Evolutionary conservation across 2,797 vertebrate species (phyloP).

Genomic region (Tauraco hartlaubi): DNA sequence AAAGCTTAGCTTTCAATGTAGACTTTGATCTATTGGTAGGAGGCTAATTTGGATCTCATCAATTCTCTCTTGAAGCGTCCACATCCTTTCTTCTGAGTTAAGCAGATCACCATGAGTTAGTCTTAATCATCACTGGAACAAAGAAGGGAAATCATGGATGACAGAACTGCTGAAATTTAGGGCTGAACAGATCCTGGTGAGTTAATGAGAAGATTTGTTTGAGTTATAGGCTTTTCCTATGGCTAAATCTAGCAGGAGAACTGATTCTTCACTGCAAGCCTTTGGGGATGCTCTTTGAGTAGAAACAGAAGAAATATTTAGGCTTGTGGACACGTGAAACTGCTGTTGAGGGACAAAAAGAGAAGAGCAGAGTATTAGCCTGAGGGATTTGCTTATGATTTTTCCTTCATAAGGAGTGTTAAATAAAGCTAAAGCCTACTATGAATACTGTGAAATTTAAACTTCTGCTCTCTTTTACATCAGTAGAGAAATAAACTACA

Average conservation of each 20-base stretch:
- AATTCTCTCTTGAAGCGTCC: background rate
- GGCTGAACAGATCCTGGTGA: background rate
- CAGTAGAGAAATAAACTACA: background rate
- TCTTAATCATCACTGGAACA: background rate
- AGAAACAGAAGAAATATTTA: background rate
- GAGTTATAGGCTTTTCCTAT: background rate
- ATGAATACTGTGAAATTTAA: background rate
- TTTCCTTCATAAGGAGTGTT: background rate
- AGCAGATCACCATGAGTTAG: background rate
- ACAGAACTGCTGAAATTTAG: background rate
- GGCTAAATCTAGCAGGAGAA: background rate
- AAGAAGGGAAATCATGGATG: background rate
- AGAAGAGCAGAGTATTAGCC: background rate
- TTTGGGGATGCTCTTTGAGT: background rate
- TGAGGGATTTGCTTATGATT: background rate
- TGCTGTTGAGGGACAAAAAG: background rate
- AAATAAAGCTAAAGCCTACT: background rate
- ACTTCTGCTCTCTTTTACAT: background rate
- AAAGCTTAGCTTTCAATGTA: background rate
- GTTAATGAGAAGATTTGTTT: background rate
- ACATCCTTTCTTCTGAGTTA: background rate
- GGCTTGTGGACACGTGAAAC: background rate
- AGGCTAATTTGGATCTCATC: background rate
- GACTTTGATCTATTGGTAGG: background rate
- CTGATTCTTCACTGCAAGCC: background rate